Base-by-base conservation (phyloP, 2,113 vertebrate genomes). In the Neoarius graeffei region DNA sequence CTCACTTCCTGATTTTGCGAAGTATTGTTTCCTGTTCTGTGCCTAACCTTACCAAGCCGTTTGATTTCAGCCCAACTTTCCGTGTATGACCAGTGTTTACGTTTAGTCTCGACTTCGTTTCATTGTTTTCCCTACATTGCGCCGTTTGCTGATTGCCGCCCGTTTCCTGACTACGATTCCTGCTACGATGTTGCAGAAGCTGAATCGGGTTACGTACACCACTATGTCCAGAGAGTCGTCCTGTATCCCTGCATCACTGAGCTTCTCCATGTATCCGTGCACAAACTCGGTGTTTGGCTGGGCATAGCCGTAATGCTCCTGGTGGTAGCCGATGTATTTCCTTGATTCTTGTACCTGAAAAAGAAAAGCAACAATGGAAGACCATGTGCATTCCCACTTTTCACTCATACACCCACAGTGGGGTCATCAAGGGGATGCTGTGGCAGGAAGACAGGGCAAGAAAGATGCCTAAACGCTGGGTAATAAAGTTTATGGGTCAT, bases 261-360 rank as follows among this genome's bases (percentile, higher is more conserved):
- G 94, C 66, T 92, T 93, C 91, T 96, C 95, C 92, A 95, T 93
- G 91, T 95, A 94, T 1, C 94, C 95, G 59, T 93, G 92, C 67
- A 93, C 71, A 86, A 93, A 92, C n/a, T 64, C 66, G 1, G 93
- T 90, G 30, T 95, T 96, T n/a, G 94, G 90, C 82, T 89, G 86
- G 59, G 91, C 42, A 9, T 93, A 95, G 74, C 93, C 94, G 89
- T 94, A 94, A 86, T 81, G 92, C 87, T 94, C 88, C 82, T 94
- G 94, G 88, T 95, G 95, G 89, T 95, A 94, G 62, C 92, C 85
- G 10, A 94, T 84, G 52, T 94, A 95, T 81, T 92, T 92, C 42
- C 73, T 90, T 10, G 94, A 91, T 1, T 60, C 62, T 23, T 74
- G 14, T 59, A 95, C 86, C 94, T 96, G 56, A 73, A 81, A 84